Base-by-base conservation (phyloP, 2,113 vertebrate species). In the Pelusios castaneus region DNA sequence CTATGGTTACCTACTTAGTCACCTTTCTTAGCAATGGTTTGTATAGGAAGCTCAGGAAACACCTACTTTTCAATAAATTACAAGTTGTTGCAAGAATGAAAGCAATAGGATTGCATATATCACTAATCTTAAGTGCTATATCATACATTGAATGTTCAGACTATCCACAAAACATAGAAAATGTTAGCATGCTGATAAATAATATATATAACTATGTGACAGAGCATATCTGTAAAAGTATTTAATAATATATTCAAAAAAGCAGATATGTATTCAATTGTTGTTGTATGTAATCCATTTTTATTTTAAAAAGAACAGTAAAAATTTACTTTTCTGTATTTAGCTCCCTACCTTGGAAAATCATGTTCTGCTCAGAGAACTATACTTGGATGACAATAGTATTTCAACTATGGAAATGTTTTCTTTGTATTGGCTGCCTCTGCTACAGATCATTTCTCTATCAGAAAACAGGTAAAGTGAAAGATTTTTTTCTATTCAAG, bases 281-380 rank as follows among this genome's bases (percentile, higher is more conserved):
- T 90, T 96, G 1, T 84, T 95, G 92, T 80, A 19, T 86, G 41
- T 80, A 88, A 91, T 91, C 94, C 80, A 55, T 82, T 70, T 91
- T 96, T 92, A 67, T 75, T 84, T 82, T 87, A 47, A 89, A 85
- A 73, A 82, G 87, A 43, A 43, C 95, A 85, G 89, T 83, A 7
- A 89, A 76, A 94, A 90, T 54, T 10, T 51, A 16, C 45, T 91
- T 67, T 63, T 96, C 97, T 97, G 75, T 96, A 56, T 96, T 93
- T 96, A 99, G 99, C 91, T 98, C 95, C 99, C 99, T 75, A 87
- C 91, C 51, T 95, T 99, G 94, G 96, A 97, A 91, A 99, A 99
- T 98, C 99, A 99, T 43, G 99, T 99, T 94, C 98, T 99, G 22
- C 97, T 99, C 97, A 98, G 98, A 98, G 98, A 99, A 92, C 95